These are phyloP conservation scores for Brachyhypopomus gauderio DNA, from an alignment of 2,113 vertebrate species.

Conservation along the genomic window DNA sequence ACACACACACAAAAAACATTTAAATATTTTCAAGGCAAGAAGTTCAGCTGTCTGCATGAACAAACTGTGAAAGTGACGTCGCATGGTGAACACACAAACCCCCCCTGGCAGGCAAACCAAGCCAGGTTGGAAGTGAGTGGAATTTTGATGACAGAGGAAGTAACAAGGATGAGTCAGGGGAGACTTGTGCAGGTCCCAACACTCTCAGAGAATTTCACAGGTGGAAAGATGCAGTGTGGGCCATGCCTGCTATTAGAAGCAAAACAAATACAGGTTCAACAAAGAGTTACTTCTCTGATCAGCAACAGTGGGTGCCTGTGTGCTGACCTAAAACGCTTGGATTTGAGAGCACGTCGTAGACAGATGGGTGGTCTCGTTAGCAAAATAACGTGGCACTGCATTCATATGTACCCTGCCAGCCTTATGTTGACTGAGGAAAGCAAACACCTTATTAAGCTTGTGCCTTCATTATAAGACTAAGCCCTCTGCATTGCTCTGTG, in stretches of 20 bases:
- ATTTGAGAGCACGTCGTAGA: too few species aligned
- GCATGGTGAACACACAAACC: neutral
- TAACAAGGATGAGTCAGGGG: slow-evolving; percentile 7
- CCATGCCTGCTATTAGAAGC: neutral
- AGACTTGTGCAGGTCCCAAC: slow-evolving; percentile 29
- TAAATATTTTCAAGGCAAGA: neutral
- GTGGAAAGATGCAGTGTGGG: neutral
- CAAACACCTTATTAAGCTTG: neutral
- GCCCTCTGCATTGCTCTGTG: neutral
- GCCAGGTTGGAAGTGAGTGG: slow-evolving; percentile 2
- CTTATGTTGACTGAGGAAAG: too few species aligned
- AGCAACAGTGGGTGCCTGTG: neutral
- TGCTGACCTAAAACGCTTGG: neutral
- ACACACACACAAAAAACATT: neutral
- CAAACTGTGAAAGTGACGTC: slow-evolving; percentile 33
- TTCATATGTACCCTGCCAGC: too few species aligned
- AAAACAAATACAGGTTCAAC: neutral
- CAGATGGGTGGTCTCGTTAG: too few species aligned
- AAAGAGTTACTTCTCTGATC: neutral
- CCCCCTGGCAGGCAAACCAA: slow-evolving; percentile 20
- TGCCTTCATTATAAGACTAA: neutral
- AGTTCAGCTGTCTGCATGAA: slow-evolving; percentile 32
- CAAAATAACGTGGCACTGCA: too few species aligned
- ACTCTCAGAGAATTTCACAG: neutral
- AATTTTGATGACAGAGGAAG: slow-evolving; percentile 35